Evolutionary conservation across 2,888 invertebrate genomes (phyloP).

Genomic region (Proisotoma minuta): DNA sequence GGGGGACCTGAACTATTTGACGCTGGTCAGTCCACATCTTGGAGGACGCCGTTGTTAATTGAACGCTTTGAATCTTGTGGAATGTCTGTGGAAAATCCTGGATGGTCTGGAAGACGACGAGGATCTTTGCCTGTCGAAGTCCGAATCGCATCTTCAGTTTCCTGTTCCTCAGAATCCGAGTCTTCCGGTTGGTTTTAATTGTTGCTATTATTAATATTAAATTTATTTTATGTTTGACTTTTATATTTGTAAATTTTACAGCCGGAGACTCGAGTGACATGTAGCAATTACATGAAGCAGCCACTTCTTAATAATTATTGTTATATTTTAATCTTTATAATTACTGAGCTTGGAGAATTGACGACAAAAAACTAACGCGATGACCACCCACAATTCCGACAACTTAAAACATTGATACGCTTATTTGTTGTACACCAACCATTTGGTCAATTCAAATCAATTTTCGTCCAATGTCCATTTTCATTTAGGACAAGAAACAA

Average conservation of each 20-base stretch:
- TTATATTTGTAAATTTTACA: slow-evolving; percentile 13
- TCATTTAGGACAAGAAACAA: no score
- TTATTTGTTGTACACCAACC: no score
- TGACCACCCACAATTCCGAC: no score
- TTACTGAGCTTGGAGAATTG: no score
- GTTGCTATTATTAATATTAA: slow-evolving; percentile 1
- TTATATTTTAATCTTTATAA: no score
- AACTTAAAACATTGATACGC: no score
- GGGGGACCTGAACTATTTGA: slow-evolving; percentile 45
- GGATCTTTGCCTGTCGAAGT: slow-evolving; percentile 47
- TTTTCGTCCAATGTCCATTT: no score
- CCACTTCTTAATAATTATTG: no score
- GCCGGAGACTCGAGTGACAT: slow-evolving; percentile 44
- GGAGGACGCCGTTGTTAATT: slow-evolving; percentile 45
- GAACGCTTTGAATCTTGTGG: slow-evolving; percentile 38
- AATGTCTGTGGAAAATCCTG: slow-evolving; percentile 27
- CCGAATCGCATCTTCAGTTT: slow-evolving; percentile 44
- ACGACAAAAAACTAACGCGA: no score
- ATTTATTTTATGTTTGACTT: slow-evolving; percentile 5
- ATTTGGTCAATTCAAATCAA: no score
- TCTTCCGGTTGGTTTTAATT: slow-evolving; percentile 46
- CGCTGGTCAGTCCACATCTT: slow-evolving; percentile 42
- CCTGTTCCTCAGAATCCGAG: slow-evolving; percentile 47
- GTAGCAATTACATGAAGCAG: no score
- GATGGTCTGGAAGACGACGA: slow-evolving; percentile 43